Conservation (phyloP, 1,140 invertebrate genomes). For the Platyscapa corneri region DNA sequence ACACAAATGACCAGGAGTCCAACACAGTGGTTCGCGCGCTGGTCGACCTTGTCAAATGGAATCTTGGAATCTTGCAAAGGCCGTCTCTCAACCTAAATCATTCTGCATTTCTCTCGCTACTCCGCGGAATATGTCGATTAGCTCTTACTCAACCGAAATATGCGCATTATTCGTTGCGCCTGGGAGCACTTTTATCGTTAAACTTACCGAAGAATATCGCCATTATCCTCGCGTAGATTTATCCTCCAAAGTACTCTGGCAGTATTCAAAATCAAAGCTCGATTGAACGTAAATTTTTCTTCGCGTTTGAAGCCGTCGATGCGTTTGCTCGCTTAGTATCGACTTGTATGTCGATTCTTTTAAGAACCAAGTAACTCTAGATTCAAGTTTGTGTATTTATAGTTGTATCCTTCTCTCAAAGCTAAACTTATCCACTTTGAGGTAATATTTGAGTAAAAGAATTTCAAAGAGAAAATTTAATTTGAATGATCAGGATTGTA, state of each 20-base stretch:
- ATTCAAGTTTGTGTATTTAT: neutral
- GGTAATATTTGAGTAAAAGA: no score
- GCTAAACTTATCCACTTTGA: no score
- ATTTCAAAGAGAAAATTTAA: no score
- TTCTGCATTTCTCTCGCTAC: conserved; percentile 37
- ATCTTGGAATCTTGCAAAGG: conserved; percentile 45
- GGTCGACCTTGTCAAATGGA: conserved; percentile 42
- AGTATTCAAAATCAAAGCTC: no score
- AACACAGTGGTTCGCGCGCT: neutral
- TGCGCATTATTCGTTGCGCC: conserved; percentile 6
- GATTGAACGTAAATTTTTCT: no score
- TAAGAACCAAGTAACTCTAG: neutral
- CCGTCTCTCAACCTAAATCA: conserved; percentile 24
- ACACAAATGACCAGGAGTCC: neutral
- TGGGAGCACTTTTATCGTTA: neutral
- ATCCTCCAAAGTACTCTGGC: no score
- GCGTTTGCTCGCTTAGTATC: no score
- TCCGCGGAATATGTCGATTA: neutral
- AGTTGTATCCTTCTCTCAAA: neutral
- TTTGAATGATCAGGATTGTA: neutral
- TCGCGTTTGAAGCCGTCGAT: no score
- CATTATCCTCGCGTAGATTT: no score
- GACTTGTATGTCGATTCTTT: no score
- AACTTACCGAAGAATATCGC: neutral
- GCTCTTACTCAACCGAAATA: conserved; percentile 32